Base-by-base conservation (phyloP, 2,888 invertebrate species). In the Cremastobaeus sp. region DNA sequence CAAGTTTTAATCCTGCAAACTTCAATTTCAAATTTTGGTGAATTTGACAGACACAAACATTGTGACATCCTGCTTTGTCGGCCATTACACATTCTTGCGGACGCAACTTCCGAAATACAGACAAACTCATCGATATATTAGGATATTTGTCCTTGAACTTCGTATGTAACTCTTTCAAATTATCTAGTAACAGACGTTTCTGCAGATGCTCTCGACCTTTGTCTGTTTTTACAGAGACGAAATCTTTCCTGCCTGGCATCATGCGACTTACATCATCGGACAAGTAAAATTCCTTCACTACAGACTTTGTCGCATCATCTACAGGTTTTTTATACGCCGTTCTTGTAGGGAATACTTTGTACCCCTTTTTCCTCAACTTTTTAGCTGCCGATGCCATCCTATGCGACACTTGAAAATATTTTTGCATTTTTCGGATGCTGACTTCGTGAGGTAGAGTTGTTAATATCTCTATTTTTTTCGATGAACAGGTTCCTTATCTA, bases 221-320 rank as follows among this genome's bases (percentile, higher is more conserved):
- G 12, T 18, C 47, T 8, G 12, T 47, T 47, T 55, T 35, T 11
- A 65, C n/a, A 15, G 65, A 65, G 32, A 65, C 20, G 9, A 8
- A 65, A 41, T 65, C 54, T 4, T 14, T 45, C 9, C 15, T 17
- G n/a, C 65, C 45, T 54, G 35, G 65, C 54, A 43, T 45, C 21
- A 54, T 65, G 37, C 65, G 45, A 11, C 54, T 65, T 1, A 35
- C 45, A 32, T 65, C 54, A 18, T 62, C 55, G 45, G 69, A 70
- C n/a, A 70, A 70, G 17, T 70, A 62, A 41, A 70, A 62, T 1
- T 70, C 47, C 17, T 47, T 52, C 1, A 70, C 62, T 41, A 32
- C 8, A 8, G 43, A 21, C 15, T 20, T 28, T 17, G 37, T 48
- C 15, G 15, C 48, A n/a, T 50, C 25, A 17, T 20, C 50, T 11